Conservation (phyloP, 1,140 invertebrate genomes). For the Cylas formicarius region DNA sequence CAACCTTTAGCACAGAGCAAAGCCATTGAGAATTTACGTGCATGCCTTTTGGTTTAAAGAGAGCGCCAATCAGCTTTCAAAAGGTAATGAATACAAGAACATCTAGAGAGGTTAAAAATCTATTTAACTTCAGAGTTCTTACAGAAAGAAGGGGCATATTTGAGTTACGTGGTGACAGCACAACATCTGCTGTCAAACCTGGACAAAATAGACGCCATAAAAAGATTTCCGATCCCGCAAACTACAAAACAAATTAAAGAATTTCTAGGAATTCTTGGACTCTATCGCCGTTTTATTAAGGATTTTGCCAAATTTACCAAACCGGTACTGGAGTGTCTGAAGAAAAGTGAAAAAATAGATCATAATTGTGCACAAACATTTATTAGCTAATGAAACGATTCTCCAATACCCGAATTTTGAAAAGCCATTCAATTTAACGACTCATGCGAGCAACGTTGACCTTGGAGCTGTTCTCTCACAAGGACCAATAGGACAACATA, state of each 20-base stretch:
- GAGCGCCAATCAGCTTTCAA: slow-evolving; percentile 1
- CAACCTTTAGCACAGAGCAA: slow-evolving; percentile 31
- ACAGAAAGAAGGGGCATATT: slow-evolving; percentile 19
- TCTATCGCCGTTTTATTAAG: slow-evolving; percentile 10
- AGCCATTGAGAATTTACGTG: slow-evolving; percentile 22
- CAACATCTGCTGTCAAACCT: slow-evolving; percentile 25
- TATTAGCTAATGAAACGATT: slow-evolving; percentile 19
- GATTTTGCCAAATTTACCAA: too few relatives aligned
- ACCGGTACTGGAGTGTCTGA: slow-evolving; percentile 22
- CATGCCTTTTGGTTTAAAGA: slow-evolving; percentile 23
- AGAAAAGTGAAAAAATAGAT: slow-evolving; percentile 9
- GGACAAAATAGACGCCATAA: slow-evolving; percentile 13
- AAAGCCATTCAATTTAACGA: slow-evolving; percentile 34
- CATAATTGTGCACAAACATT: slow-evolving; percentile 7
- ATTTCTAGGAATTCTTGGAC: slow-evolving; percentile 12
- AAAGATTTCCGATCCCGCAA: slow-evolving; percentile 5
- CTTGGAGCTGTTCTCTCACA: slow-evolving; percentile 11
- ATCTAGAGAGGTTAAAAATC: too few relatives aligned
- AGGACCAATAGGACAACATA: slow-evolving; percentile 7
- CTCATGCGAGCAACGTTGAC: slow-evolving; percentile 33
- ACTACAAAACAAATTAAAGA: slow-evolving; percentile 11
- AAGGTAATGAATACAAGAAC: slow-evolving; percentile 29
- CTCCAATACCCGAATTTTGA: slow-evolving; percentile 33
- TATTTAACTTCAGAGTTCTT: slow-evolving; percentile 8
- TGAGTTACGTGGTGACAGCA: slow-evolving; percentile 23